Conservation (phyloP, 2,797 vertebrate species). For the Chiloscyllium punctatum region DNA sequence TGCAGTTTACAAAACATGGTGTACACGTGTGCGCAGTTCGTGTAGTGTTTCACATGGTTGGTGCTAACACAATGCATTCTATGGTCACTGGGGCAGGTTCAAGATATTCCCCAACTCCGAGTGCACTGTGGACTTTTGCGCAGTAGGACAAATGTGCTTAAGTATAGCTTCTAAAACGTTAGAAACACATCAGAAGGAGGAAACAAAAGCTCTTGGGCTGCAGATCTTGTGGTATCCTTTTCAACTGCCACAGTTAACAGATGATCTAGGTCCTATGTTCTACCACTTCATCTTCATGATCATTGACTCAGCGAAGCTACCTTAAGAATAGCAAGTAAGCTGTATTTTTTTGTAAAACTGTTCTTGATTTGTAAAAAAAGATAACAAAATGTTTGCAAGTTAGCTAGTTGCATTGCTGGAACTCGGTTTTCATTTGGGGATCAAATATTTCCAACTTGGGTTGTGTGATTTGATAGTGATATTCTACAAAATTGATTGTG, state of each 20-base stretch:
- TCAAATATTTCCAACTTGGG: neutral
- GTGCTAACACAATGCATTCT: constrained; percentile 14
- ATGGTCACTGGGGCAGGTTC: constrained; percentile 20
- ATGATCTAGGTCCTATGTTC: constrained; percentile 3
- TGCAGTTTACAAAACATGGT: constrained; percentile 20
- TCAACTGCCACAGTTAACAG: neutral
- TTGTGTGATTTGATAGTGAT: neutral
- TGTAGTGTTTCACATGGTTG: constrained; percentile 21
- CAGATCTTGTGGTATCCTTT: neutral
- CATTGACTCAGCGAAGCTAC: neutral
- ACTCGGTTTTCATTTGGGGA: neutral
- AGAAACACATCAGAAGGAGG: constrained; percentile 17
- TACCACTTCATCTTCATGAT: neutral
- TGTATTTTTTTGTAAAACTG: neutral
- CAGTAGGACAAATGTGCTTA: constrained; percentile 1
- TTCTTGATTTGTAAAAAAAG: constrained; percentile 6
- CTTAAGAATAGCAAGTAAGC: constrained; percentile 26
- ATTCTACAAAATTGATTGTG: neutral
- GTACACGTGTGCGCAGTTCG: constrained; percentile 1
- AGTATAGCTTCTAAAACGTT: neutral
- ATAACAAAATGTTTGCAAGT: neutral
- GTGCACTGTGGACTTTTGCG: constrained; percentile 21
- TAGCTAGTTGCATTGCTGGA: constrained; percentile 12
- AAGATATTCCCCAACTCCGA: constrained; percentile 26
- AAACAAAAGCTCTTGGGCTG: neutral